Percentiles rank a stretch among this genome's conserved stretches.
Evolutionary conservation across 1,140 invertebrate genomes (phyloP).

Genomic region (Helicoverpa armigera): DNA sequence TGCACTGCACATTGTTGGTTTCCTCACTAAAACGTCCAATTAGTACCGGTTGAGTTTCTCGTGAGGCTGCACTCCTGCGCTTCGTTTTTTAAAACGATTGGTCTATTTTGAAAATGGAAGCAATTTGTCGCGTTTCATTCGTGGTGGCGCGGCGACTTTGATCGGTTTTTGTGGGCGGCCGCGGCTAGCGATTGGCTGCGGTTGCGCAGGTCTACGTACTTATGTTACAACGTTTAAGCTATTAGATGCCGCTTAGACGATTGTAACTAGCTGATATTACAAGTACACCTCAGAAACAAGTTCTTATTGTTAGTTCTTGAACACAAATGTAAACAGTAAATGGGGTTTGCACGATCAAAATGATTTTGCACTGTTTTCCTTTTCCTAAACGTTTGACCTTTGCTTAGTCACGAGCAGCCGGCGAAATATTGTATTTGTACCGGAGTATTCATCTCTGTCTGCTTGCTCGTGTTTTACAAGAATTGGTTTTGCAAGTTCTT

Average conservation of each 20-base stretch:
- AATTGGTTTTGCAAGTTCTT: not conserved
- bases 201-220: slow-evolving; percentile 33
- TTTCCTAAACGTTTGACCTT: not conserved
- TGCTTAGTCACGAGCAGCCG: not conserved
- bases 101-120: slow-evolving; percentile 76
- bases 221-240: slow-evolving; percentile 34
- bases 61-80: slow-evolving; percentile 60
- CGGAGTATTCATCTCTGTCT: not conserved
- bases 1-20: not conserved
- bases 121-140: slow-evolving; percentile 79
- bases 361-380: no score
- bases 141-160: slow-evolving; percentile 75
- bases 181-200: slow-evolving; percentile 68
- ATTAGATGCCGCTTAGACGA: slow-evolving; percentile 35
- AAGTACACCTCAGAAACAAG: no score
- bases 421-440: not conserved
- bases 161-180: slow-evolving; percentile 79
- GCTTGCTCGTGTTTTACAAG: not conserved
- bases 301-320: no score
- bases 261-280: not conserved
- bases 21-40: slow-evolving; percentile 65
- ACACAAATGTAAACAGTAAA: no score
- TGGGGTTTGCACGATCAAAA: no score
- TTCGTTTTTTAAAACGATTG: slow-evolving; percentile 69
- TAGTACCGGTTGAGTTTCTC: slow-evolving; percentile 70